Conservation (phyloP, 2,888 invertebrate species). For the Mycalesis mineus region DNA sequence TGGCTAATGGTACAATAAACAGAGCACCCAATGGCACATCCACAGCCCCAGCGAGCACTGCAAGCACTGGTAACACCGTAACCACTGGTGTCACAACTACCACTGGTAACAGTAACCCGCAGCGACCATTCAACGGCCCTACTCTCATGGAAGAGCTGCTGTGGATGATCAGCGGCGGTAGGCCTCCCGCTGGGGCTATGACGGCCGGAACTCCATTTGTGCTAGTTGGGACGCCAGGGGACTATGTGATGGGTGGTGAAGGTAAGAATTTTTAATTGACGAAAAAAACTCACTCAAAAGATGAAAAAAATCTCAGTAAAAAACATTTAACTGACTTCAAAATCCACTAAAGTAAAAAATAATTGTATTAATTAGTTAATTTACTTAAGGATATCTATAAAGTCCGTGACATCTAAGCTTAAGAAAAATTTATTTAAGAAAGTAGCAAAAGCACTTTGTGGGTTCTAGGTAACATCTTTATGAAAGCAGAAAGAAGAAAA, state of each 20-base stretch:
- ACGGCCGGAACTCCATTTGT: constrained; percentile 66
- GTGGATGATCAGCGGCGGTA: constrained; percentile 65
- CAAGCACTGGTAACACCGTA: background rate
- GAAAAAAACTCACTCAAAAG: too few species aligned
- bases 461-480: too few species aligned
- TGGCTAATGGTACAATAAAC: background rate
- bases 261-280: constrained; percentile 37
- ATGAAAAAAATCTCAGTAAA: too few species aligned
- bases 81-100: background rate
- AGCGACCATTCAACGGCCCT: constrained; percentile 35
- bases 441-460: too few species aligned
- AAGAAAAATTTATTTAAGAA: too few species aligned
- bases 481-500: too few species aligned
- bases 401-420: too few species aligned
- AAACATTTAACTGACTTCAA: too few species aligned
- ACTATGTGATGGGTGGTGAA: constrained; percentile 72
- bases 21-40: background rate
- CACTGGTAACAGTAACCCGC: constrained; percentile 23
- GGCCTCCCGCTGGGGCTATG: constrained; percentile 47
- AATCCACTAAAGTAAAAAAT: too few species aligned
- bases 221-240: constrained; percentile 68
- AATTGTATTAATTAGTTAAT: too few species aligned
- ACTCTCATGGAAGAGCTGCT: constrained; percentile 66
- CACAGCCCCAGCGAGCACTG: background rate
- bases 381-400: too few species aligned